A percentile compares a stretch with the other conserved stretches of the same genome.
These are phyloP conservation scores for Drosophila siamana DNA, from an alignment of 2,888 invertebrate species.

Conservation along the genomic window DNA sequence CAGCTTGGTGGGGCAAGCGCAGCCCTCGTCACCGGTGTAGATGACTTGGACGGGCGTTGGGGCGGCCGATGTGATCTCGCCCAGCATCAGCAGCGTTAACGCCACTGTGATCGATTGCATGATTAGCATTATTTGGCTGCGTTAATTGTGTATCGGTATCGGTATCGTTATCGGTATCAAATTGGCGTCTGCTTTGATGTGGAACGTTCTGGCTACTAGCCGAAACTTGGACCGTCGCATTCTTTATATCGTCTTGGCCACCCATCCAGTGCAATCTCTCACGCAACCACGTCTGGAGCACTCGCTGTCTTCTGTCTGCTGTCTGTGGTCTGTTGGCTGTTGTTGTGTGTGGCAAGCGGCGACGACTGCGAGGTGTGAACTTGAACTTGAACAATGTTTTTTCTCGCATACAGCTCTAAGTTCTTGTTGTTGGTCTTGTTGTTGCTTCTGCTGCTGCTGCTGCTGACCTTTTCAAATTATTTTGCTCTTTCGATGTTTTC, in stretches of 20 bases:
- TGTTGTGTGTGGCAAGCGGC: constrained; percentile 18
- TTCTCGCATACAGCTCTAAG: constrained; percentile 20
- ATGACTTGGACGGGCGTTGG: constrained; percentile 72
- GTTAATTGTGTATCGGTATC: not conserved
- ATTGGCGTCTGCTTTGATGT: constrained; percentile 49
- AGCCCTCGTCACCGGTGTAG: constrained; percentile 79
- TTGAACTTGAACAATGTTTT: constrained; percentile 72
- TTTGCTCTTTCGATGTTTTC: constrained; percentile 59
- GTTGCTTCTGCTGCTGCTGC: constrained; percentile 25
- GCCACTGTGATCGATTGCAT: constrained; percentile 31
- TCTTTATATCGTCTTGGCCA: constrained; percentile 67
- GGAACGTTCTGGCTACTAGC: constrained; percentile 67
- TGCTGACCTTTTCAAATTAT: constrained; percentile 73
- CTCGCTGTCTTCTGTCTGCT: constrained; percentile 4
- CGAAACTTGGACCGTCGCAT: constrained; percentile 49
- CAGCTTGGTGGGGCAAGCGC: constrained; percentile 76
- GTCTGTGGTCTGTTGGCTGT: constrained; percentile 5
- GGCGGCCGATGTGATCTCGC: constrained; percentile 13
- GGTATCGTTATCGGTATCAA: constrained; percentile 14
- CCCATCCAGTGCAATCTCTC: constrained; percentile 58
- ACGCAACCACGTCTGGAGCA: constrained; percentile 65
- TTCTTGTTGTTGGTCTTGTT: constrained; percentile 24
- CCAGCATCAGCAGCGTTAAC: constrained; percentile 8
- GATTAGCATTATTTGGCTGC: constrained; percentile 13
- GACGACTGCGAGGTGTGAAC: constrained; percentile 49